Evolutionary conservation across 2,113 vertebrate species (phyloP), one percentile per base, ranked within the genome.

Genomic region (Prunella fulvescens): DNA sequence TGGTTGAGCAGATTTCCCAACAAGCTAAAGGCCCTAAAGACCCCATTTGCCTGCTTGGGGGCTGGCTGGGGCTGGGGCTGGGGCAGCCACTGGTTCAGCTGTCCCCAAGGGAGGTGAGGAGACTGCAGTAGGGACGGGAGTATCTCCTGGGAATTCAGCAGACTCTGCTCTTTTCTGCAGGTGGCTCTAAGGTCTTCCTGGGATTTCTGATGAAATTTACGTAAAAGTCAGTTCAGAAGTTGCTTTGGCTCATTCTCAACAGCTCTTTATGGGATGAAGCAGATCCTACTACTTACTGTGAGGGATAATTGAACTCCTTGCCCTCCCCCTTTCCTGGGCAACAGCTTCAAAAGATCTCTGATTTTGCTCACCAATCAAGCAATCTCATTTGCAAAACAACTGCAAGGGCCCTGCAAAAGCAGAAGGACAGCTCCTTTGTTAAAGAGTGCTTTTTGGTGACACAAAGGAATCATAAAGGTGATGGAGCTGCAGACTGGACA

Each of bases 301-400:
- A 67, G 60, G 76, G 54, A 66, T 83, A 88, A 95, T 26, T 67
- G 73, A 92, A 48, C 24, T 48, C 25, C 35, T 78, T 35, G 54
- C 90, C 95, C 89, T 95, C 94, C 91, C 87, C 89, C 84, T 76
- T 89, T 95, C 77, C 89, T 61, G 89, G 73, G 81, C 77, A 91
- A 61, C 45, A 87, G 87, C 93, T 97, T 97, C 91, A 96, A 96
- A 97, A 95, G 94, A 64, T 83, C 83, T 86, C 92, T 56, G 94
- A 95, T 96, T 97, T 91, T 94, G 91, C 81, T 84, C 92, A 89
- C 91, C 94, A 95, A 90, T 95, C 94, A 94, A 91, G 89, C 86
- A 92, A 95, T 87, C 94, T 95, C 94, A 97, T 96, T 96, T 97
- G 96, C 94, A 95, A 96, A 92, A 96, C 94, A 95, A 95, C 91